A percentile compares a stretch with the other conserved stretches of the same genome.
Evolutionary conservation across 2,888 invertebrate genomes (phyloP).

Genomic region (Mantis religiosa): DNA sequence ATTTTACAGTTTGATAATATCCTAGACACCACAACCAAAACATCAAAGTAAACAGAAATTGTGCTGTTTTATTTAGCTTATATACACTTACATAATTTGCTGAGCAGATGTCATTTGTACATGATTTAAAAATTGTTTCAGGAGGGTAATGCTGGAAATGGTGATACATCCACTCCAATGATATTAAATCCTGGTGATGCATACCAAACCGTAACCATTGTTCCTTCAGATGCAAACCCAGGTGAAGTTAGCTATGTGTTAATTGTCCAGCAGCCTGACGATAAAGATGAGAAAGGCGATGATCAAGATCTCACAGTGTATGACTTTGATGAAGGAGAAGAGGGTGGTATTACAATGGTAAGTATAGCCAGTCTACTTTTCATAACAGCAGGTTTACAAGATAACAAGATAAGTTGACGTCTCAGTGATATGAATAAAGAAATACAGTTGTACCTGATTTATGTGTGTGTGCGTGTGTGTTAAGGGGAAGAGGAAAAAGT

Average conservation of each 20-base stretch:
- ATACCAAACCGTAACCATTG: constrained; percentile 78
- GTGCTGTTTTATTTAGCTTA: no score
- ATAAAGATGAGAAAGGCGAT: constrained; percentile 50
- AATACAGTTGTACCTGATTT: no score
- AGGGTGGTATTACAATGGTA: constrained; percentile 44
- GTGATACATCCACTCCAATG: constrained; percentile 36
- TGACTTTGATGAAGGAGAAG: constrained; percentile 69
- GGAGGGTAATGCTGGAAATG: constrained; percentile 1
- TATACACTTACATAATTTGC: no score
- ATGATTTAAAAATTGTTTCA: not conserved
- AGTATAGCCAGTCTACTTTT: constrained; percentile 9
- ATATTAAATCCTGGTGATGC: constrained; percentile 57
- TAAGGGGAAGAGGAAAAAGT: no score
- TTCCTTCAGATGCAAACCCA: constrained; percentile 70
- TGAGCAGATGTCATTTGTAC: no score
- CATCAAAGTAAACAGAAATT: no score
- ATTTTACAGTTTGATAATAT: no score
- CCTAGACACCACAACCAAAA: no score
- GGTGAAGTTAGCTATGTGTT: constrained; percentile 85
- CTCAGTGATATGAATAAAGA: no score
- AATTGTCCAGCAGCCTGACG: constrained; percentile 72
- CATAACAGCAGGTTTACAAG: no score
- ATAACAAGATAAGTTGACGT: no score
- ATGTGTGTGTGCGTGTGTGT: no score
- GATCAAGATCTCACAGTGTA: constrained; percentile 63